Evolutionary conservation across 1,140 invertebrate genomes (phyloP).

Genomic region (Bombus difficillimus): DNA sequence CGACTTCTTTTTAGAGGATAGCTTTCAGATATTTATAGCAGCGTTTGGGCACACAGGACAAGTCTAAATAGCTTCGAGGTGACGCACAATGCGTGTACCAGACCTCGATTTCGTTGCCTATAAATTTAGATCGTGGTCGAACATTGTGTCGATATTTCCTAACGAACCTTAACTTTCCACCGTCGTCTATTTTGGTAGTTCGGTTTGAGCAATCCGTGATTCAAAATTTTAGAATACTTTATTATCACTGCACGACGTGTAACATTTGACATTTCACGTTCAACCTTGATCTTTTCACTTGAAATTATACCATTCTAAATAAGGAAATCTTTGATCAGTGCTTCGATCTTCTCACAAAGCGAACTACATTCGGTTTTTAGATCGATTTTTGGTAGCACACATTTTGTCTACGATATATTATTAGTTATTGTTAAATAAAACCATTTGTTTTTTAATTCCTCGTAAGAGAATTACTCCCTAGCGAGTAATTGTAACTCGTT

Average conservation of each 20-base stretch:
- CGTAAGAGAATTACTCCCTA: neutral
- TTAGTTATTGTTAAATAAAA: neutral
- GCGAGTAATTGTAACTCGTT: neutral
- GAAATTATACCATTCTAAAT: neutral
- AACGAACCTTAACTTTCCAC: neutral
- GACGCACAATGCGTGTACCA: conserved; percentile 42
- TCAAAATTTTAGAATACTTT: neutral
- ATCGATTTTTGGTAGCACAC: neutral
- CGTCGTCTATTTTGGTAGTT: neutral
- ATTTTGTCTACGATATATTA: neutral
- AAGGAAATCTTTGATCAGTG: neutral
- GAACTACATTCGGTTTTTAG: neutral
- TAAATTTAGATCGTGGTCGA: conserved; percentile 31
- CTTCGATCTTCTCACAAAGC: neutral
- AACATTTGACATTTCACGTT: too few species aligned
- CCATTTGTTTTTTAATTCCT: neutral
- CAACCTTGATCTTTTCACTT: neutral
- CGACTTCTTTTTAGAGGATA: conserved; percentile 9
- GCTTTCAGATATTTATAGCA: conserved; percentile 28
- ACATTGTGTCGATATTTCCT: conserved; percentile 9
- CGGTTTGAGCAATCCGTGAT: neutral
- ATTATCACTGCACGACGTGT: neutral
- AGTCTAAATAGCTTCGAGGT: conserved; percentile 37
- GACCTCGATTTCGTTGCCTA: conserved; percentile 27
- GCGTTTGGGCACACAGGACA: conserved; percentile 23